Percentiles rank a stretch among this genome's conserved stretches.
phyloP scores from a whole-genome alignment of 2,113 vertebrate genomes.

The Patagioenas fasciata region DNA sequence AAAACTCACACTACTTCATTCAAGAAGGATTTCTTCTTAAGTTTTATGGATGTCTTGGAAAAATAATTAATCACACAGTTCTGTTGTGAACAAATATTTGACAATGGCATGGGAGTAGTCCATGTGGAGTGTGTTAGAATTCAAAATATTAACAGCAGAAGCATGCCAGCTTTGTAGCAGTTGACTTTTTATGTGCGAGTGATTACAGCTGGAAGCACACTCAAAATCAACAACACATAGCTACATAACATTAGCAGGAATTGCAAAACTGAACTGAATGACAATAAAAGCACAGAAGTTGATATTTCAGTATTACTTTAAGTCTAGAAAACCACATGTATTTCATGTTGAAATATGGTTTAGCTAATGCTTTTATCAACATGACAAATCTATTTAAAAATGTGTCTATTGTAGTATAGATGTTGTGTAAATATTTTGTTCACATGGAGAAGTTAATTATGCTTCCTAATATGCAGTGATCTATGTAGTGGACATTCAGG shows the following conservation, averaged over 20 bases:
- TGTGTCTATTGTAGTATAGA: not conserved
- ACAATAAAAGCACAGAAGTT: not conserved
- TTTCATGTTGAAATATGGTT: not conserved
- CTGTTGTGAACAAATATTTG: conserved; percentile 17
- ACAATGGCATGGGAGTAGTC: conserved; percentile 15
- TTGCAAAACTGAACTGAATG: not conserved
- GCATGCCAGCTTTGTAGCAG: conserved; percentile 28
- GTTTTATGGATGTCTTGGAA: conserved; percentile 8
- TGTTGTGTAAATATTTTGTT: not conserved
- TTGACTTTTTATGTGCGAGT: conserved; percentile 37
- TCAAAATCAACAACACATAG: conserved; percentile 42
- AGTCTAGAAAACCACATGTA: not conserved
- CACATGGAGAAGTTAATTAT: not conserved
- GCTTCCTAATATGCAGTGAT: not conserved
- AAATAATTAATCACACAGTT: conserved; percentile 30
- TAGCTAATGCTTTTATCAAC: not conserved
- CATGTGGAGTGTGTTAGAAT: conserved; percentile 28
- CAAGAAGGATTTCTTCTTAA: not conserved
- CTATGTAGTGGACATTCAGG: not conserved
- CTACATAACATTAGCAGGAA: not conserved
- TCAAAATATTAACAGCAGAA: conserved; percentile 39
- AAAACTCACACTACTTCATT: not conserved
- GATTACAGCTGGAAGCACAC: conserved; percentile 46
- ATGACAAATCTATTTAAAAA: not conserved
- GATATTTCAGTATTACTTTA: not conserved